Evolutionary conservation across 2,113 vertebrate genomes (phyloP).

Genomic region (Coryphaenoides rupestris): DNA sequence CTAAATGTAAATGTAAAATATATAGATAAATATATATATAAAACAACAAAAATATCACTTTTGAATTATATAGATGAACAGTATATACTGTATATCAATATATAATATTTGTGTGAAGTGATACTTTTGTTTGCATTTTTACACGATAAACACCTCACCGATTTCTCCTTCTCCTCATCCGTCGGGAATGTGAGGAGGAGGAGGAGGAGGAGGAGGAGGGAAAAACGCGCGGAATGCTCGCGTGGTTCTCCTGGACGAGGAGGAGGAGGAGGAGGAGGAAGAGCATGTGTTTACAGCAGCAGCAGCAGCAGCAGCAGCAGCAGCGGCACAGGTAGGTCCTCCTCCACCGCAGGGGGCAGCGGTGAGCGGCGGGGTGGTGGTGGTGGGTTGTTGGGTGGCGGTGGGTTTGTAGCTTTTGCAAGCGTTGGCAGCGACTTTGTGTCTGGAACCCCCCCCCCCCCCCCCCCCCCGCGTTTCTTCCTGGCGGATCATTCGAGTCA

Average conservation of each 20-base stretch:
- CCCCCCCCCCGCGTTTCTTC: too few relatives aligned
- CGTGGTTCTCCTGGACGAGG: slow-evolving; percentile 28
- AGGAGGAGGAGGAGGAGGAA: slow-evolving; percentile 1
- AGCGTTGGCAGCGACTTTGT: slow-evolving; percentile 13
- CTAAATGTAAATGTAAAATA: too few relatives aligned
- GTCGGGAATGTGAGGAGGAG: background rate
- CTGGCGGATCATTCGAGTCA: slow-evolving; percentile 5
- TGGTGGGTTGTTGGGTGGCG: too few relatives aligned
- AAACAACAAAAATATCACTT: too few relatives aligned
- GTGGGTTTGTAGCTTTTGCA: slow-evolving; percentile 22
- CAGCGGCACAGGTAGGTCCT: slow-evolving; percentile 31
- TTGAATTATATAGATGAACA: too few relatives aligned
- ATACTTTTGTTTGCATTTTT: background rate
- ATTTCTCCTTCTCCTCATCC: slow-evolving; percentile 3
- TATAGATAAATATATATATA: too few relatives aligned
- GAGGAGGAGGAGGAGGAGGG: too few relatives aligned
- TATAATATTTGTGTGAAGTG: background rate
- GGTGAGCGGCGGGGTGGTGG: too few relatives aligned
- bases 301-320: too few relatives aligned
- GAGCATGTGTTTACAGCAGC: background rate
- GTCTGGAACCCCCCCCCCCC: slow-evolving; percentile 4
- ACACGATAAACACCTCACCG: too few relatives aligned
- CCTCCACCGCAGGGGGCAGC: too few relatives aligned
- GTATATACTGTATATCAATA: too few relatives aligned
- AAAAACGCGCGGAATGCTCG: slow-evolving; percentile 37